Conservation (phyloP, 1,140 invertebrate species). For the Oncopodura yosiiana region DNA sequence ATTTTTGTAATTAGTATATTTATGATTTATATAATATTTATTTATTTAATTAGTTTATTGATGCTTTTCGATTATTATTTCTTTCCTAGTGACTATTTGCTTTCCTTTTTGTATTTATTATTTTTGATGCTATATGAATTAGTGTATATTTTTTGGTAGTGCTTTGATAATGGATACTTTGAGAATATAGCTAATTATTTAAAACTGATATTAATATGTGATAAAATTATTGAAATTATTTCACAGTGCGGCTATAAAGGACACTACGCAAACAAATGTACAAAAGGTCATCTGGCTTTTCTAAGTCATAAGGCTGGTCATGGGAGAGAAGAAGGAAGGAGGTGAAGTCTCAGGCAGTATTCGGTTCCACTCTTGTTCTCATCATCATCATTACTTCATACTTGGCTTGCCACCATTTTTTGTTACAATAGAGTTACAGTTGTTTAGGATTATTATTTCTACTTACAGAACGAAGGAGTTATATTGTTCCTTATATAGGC, state of each 20-base stretch:
- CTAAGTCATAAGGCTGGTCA: constrained; percentile 53
- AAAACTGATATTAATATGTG: too few species aligned
- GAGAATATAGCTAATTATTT: too few species aligned
- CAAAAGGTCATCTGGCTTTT: constrained; percentile 92
- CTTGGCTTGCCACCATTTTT: too few species aligned
- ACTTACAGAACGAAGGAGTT: too few species aligned
- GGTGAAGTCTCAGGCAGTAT: too few species aligned
- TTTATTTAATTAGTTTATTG: neutral
- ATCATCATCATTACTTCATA: too few species aligned
- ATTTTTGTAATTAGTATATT: constrained; percentile 14
- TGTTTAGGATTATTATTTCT: too few species aligned
- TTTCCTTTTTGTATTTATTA: neutral
- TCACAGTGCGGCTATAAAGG: constrained; percentile 90
- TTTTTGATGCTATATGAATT: neutral
- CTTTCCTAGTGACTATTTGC: neutral
- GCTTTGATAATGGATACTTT: too few species aligned
- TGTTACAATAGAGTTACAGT: too few species aligned
- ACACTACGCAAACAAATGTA: constrained; percentile 98
- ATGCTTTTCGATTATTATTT: neutral
- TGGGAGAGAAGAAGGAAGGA: constrained; percentile 4
- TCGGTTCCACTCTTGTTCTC: too few species aligned
- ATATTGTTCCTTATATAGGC: too few species aligned
- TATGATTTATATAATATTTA: neutral
- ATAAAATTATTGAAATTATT: too few species aligned
- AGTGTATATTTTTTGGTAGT: constrained; percentile 24